Conservation (phyloP, 2,888 invertebrate genomes). For the Dasypogon diadema region DNA sequence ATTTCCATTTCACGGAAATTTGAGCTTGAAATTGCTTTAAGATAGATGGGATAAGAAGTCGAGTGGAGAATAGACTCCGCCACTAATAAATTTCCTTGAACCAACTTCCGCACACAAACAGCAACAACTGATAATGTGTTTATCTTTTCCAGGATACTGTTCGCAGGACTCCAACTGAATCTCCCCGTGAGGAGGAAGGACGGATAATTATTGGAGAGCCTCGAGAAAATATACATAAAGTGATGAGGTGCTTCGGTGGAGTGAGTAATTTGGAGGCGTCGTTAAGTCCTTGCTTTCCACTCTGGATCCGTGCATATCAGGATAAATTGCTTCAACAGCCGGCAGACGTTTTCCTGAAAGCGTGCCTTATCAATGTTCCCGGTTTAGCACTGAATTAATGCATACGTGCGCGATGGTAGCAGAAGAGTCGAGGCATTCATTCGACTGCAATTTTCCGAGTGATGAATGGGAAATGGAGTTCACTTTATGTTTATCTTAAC, state of each 20-base stretch:
- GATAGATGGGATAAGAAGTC: neutral
- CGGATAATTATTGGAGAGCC: neutral
- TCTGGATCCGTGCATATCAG: conserved; percentile 42
- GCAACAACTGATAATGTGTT: conserved; percentile 1
- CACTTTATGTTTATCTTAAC: conserved; percentile 27
- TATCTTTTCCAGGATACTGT: neutral
- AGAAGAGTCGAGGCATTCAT: conserved; percentile 13
- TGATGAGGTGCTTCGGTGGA: neutral
- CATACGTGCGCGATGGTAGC: conserved; percentile 25
- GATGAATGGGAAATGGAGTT: conserved; percentile 45
- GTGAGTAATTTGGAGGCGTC: conserved; percentile 31
- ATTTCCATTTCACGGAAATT: conserved; percentile 36
- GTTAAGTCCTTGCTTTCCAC: neutral
- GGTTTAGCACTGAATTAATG: conserved; percentile 54
- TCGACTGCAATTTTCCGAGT: conserved; percentile 33
- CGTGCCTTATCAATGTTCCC: conserved; percentile 58
- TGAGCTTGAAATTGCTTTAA: neutral
- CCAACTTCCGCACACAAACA: neutral
- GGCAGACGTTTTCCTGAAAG: conserved; percentile 54
- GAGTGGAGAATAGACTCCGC: neutral
- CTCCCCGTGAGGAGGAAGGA: no score
- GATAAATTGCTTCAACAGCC: conserved; percentile 37
- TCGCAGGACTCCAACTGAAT: no score
- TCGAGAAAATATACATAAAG: neutral
- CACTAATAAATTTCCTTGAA: neutral